A percentile compares a stretch with the other conserved stretches of the same genome.
phyloP scores from a whole-genome alignment of 2,888 invertebrate genomes.

The Antitype chi region DNA sequence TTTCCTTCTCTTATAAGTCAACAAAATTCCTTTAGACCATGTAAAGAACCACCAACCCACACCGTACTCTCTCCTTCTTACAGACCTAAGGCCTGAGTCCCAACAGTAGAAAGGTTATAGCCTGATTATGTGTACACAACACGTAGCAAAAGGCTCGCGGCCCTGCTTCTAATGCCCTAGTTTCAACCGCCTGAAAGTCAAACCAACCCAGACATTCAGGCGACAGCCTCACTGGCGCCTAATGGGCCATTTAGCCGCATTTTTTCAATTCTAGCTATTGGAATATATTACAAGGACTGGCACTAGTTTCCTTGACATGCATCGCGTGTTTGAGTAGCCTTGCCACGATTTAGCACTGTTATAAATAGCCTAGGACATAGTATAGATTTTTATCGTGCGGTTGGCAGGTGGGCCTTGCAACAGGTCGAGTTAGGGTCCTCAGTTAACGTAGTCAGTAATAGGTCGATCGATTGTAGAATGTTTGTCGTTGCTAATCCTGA shows the following conservation, averaged over 20 bases:
- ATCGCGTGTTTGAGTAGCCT: constrained; percentile 66
- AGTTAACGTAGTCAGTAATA: neutral
- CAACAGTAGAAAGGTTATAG: neutral
- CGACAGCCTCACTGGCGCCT: constrained; percentile 26
- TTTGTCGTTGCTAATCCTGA: neutral
- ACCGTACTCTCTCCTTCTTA: neutral
- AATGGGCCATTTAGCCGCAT: constrained; percentile 8
- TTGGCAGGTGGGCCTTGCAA: constrained; percentile 20
- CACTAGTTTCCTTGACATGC: constrained; percentile 59
- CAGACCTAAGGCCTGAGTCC: neutral
- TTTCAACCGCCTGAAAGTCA: neutral
- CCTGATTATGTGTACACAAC: neutral
- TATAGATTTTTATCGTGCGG: constrained; percentile 48
- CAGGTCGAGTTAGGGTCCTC: constrained; percentile 15
- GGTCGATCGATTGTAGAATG: constrained; percentile 20
- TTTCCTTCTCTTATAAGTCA: neutral
- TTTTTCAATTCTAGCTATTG: constrained; percentile 40
- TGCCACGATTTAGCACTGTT: constrained; percentile 48
- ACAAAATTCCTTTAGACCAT: neutral
- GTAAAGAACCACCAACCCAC: neutral
- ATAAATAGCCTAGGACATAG: constrained; percentile 34
- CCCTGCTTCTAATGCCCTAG: constrained; percentile 40
- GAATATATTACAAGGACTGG: constrained; percentile 62
- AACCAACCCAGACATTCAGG: constrained; percentile 36
- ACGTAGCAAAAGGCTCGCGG: neutral